Base-by-base conservation (phyloP, 1,140 invertebrate species). In the Armadillidium nasatum region DNA sequence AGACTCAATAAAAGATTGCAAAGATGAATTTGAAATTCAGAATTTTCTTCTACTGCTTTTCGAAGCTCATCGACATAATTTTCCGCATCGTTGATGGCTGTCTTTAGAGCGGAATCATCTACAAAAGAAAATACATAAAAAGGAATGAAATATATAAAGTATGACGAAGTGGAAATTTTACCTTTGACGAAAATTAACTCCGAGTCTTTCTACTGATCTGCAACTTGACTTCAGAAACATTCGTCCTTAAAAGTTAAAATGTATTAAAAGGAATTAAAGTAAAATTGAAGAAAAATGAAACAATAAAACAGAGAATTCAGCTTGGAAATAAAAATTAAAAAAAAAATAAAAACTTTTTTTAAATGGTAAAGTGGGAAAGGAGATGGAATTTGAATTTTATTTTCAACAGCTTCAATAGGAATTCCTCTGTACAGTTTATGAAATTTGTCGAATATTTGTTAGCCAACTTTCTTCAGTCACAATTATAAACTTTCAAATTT, bases 51-150 rank as follows among this genome's bases (percentile, higher is more conserved):
- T 3, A 60, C 50, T 15, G 11, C 50, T 4, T 60, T 60, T 60
- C 50, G 11, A 60, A 60, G 50, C 19, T 60, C 50, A 60, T 60
- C 50, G 50, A 60, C 50, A 60, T 60, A 60, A 60, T 60, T 60
- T 60, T 60, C 50, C 50, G 50, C 50, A 3, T 60, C 50, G 50
- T 60, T 15, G 50, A 60, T 60, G 50, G 50, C 11, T 2, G 50
- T 60, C 50, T 13, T 15, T 60, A 60, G 50, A 60, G 19, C 19
- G 19, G 50, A 60, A 60, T 19, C 50, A 19, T 60, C 50, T 60
- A 15, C 19, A 15, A 60, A 60, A 60, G 50, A 19, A 60, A 60
- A 60, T 60, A 2, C 19, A 60, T 33, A 60, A 60, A 60, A 15
- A 60, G 50, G 7, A 60, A 60, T 60, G 50, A 60, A 60, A 19